These are phyloP conservation scores for Pelodytes ibericus DNA, from an alignment of 2,797 vertebrate genomes.

Conservation along the genomic window DNA sequence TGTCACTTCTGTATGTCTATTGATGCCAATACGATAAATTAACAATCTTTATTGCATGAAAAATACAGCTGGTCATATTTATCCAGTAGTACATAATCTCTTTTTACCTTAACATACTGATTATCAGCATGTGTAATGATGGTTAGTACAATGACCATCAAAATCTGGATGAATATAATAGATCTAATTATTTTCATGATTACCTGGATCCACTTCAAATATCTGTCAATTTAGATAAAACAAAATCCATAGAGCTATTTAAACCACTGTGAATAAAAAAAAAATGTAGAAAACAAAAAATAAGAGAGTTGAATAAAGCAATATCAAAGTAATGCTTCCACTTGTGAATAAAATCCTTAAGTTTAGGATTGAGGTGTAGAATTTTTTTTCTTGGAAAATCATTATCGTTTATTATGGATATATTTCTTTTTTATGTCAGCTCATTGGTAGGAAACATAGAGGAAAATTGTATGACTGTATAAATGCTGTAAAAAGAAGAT, in stretches of 20 bases:
- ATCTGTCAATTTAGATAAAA: conserved; percentile 31
- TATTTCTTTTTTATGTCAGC: conserved; percentile 23
- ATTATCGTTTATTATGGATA: conserved; percentile 7
- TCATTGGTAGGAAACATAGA: conserved; percentile 12
- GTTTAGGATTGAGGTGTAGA: conserved; percentile 5
- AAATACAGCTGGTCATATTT: conserved; percentile 61
- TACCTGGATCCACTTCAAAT: conserved; percentile 50
- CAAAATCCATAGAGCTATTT: conserved; percentile 39
- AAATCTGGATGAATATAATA: conserved; percentile 42
- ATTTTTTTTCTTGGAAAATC: neutral
- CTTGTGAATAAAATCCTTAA: neutral
- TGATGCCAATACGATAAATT: conserved; percentile 38
- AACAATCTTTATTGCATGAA: conserved; percentile 32
- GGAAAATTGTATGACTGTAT: conserved; percentile 11
- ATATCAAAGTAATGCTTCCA: too few species aligned
- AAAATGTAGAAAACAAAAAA: conserved; percentile 17
- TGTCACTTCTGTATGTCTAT: conserved; percentile 29
- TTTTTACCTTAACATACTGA: conserved; percentile 34
- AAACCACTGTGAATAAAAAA: conserved; percentile 30
- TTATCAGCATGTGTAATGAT: conserved; percentile 54
- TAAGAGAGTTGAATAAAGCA: neutral
- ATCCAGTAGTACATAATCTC: conserved; percentile 34
- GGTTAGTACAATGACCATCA: conserved; percentile 49
- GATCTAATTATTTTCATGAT: conserved; percentile 48
- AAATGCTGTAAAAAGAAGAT: conserved; percentile 24